phyloP scores from a whole-genome alignment of 1,140 invertebrate genomes.

The Pollicipes pollicipes region DNA sequence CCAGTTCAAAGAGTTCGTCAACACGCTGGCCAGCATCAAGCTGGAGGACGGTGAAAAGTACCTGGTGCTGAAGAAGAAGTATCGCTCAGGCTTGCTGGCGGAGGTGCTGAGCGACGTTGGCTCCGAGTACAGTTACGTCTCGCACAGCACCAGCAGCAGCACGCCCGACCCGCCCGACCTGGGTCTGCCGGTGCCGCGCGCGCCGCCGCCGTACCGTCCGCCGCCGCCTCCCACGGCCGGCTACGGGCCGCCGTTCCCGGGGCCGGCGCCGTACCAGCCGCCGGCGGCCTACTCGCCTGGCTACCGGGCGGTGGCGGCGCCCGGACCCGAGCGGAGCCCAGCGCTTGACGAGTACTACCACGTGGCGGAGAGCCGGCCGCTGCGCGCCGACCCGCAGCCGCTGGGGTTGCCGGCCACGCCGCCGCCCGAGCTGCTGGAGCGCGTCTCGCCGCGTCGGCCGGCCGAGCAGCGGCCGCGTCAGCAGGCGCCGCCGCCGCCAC shows the following conservation, averaged over 20 bases:
- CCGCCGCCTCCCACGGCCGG: conserved; percentile 12
- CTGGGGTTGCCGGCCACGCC: conserved; percentile 3
- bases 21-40: conserved; percentile 62
- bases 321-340: background rate
- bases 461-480: conserved; percentile 4
- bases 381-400: conserved; percentile 12
- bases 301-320: background rate
- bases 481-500: conserved; percentile 9
- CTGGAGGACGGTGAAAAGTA: conserved; percentile 53
- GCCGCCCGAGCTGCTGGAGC: conserved; percentile 7
- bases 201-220: conserved; percentile 17
- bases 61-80: conserved; percentile 60
- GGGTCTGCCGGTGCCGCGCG: conserved; percentile 14
- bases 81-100: conserved; percentile 24
- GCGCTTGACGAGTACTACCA: background rate
- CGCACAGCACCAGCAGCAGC: conserved; percentile 6
- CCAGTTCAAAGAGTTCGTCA: conserved; percentile 79
- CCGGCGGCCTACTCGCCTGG: background rate
- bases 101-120: conserved; percentile 12
- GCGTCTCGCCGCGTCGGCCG: conserved; percentile 10
- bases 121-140: conserved; percentile 8
- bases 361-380: conserved; percentile 3
- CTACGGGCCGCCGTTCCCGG: conserved; percentile 11
- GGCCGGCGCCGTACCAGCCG: conserved; percentile 10
- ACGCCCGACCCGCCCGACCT: conserved; percentile 11